Conservation (phyloP, 1,140 invertebrate species). For the Chelonus insularis region DNA sequence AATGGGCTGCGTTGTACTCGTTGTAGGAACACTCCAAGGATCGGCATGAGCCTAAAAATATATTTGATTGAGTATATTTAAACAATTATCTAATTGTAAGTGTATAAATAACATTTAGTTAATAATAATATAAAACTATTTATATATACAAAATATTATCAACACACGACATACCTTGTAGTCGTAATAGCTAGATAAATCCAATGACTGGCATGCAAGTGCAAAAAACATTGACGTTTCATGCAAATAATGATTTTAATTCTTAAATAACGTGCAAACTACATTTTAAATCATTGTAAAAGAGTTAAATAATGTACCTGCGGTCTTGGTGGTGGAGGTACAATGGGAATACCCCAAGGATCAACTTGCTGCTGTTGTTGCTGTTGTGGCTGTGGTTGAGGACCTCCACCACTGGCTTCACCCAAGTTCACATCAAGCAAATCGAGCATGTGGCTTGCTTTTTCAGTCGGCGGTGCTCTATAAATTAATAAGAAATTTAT, state of each 20-base stretch:
- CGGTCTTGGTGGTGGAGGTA: slow-evolving; percentile 57
- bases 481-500: slow-evolving; percentile 3
- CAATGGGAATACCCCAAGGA: slow-evolving; percentile 73
- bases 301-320: slow-evolving; percentile 48
- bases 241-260: slow-evolving; percentile 44
- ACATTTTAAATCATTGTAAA: no score
- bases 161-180: slow-evolving; percentile 42
- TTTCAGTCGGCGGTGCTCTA: slow-evolving; percentile 54
- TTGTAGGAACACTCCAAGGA: slow-evolving; percentile 61
- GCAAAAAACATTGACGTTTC: slow-evolving; percentile 38
- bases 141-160: not conserved
- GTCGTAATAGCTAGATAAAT: slow-evolving; percentile 46
- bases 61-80: not conserved
- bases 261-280: no score
- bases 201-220: slow-evolving; percentile 50
- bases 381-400: slow-evolving; percentile 33
- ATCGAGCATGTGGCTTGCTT: slow-evolving; percentile 77
- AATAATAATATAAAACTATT: no score
- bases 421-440: slow-evolving; percentile 79
- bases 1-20: slow-evolving; percentile 48
- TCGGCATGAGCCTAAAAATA: slow-evolving; percentile 56
- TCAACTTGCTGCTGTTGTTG: slow-evolving; percentile 52
- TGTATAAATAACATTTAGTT: not conserved
- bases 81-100: not conserved
- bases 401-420: slow-evolving; percentile 58